Conservation (phyloP, 2,113 vertebrate genomes). For the Gymnobelideus leadbeateri region DNA sequence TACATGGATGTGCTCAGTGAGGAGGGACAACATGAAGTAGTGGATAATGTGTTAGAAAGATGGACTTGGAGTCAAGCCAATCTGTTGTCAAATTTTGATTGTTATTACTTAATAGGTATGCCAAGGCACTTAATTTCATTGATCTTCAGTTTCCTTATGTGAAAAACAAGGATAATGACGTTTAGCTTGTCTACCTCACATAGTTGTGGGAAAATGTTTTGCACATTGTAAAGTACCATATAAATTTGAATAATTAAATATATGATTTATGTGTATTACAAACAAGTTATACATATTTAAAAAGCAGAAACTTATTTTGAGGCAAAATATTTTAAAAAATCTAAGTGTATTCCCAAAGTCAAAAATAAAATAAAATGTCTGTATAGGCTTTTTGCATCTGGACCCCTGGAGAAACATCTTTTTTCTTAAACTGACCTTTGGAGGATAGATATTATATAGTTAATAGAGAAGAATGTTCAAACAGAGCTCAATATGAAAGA, state of each 20-base stretch:
- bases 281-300: not conserved
- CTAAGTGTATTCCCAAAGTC: slow-evolving; percentile 7
- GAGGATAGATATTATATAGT: not conserved
- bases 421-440: not conserved
- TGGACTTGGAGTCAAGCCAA: not conserved
- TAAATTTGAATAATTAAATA: not conserved
- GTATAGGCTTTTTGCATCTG: slow-evolving; percentile 11
- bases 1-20: not conserved
- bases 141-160: not conserved
- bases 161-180: not conserved
- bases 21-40: not conserved
- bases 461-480: not conserved
- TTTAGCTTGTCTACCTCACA: not conserved
- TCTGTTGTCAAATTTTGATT: not conserved
- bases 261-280: not conserved
- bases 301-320: not conserved
- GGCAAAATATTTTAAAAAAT: slow-evolving; percentile 14
- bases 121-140: not conserved
- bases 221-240: not conserved
- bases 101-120: not conserved
- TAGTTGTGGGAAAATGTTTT: not conserved
- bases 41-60: no score
- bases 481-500: not conserved
- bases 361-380: slow-evolving; percentile 28
- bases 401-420: not conserved